A percentile compares a stretch with the other conserved stretches of the same genome.
Conservation (phyloP, 2,113 vertebrate genomes). For the Varanus komodoensis region DNA sequence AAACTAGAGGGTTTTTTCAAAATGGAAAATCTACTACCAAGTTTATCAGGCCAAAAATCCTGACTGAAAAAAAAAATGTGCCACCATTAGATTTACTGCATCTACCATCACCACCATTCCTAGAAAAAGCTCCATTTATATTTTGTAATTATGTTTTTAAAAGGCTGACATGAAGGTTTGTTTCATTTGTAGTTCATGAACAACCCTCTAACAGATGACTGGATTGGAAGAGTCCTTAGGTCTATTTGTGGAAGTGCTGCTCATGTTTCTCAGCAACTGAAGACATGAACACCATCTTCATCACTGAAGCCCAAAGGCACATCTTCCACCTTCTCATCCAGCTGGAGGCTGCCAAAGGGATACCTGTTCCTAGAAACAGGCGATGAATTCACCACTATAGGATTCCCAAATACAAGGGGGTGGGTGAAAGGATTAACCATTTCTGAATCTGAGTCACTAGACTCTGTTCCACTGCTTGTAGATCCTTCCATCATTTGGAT, state of each 20-base stretch:
- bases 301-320: slow-evolving; percentile 80
- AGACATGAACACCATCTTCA: slow-evolving; percentile 80
- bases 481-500: slow-evolving; percentile 86
- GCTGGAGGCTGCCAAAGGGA: slow-evolving; percentile 83
- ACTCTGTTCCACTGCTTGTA: slow-evolving; percentile 90
- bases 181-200: background rate
- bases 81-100: slow-evolving; percentile 38
- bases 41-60: slow-evolving; percentile 6
- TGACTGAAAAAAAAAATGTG: slow-evolving; percentile 36
- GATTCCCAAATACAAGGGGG: slow-evolving; percentile 75
- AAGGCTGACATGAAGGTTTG: background rate
- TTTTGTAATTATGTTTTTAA: background rate
- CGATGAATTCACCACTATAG: slow-evolving; percentile 75
- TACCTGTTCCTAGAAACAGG: slow-evolving; percentile 80
- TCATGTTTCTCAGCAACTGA: slow-evolving; percentile 74
- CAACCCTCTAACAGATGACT: slow-evolving; percentile 3
- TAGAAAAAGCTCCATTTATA: slow-evolving; percentile 31
- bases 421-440: slow-evolving; percentile 75
- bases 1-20: slow-evolving; percentile 22
- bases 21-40: slow-evolving; percentile 31
- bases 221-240: slow-evolving; percentile 3
- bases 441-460: slow-evolving; percentile 90
- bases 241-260: background rate
- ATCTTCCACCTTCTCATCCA: slow-evolving; percentile 84
- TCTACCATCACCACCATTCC: background rate